Base-by-base conservation (phyloP, 2,888 invertebrate genomes). In the Coremacera marginata region DNA sequence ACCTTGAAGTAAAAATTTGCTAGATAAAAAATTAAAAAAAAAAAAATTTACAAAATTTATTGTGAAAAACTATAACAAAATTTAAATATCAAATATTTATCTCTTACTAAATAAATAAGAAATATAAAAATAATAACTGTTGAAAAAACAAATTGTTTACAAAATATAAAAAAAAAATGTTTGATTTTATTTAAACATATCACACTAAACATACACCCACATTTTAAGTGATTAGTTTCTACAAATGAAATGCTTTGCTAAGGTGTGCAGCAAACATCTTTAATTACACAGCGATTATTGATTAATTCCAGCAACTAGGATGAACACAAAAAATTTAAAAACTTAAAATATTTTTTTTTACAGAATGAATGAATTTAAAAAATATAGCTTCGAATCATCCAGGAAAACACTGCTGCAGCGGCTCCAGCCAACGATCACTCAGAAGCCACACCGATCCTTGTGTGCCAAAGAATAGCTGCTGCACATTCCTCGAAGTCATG, bases 401-500 rank as follows among this genome's bases (percentile, higher is more conserved):
- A 0, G 83, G 82, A 81, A 86, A 86, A 73, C 88, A 88, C 72
- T 86, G 85, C 73, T 88, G 88, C 49, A 86, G 79, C 0, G 88
- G 84, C 27, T 80, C 84, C 3, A 88, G 80, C 55, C 87, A 83
- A 14, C 84, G 84, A 80, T 88, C 88, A 60, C 86, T 86, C 2
- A 88, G 79, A 37, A 88, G 82, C 88, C 88, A 88, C 9, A 88
- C 84, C 0, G 86, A 84, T 11, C 84, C 85, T 11, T 85, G 84
- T 3, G 76, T 79, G 1, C 86, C 88, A 55, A 87, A 84, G 71
- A 88, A 88, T 76, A 88, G 85, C 80, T 88, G 88, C 76, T 87
- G 87, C 44, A 88, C 86, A 75, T 87, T 88, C 75, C 86, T 85
- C 1, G 88, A 84, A 11, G 86, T 88, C 57, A 88, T 75, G 52